A percentile compares a stretch with the other conserved stretches of the same genome.
phyloP scores from a whole-genome alignment of 2,888 invertebrate species.

The Aporophyla lueneburgensis region DNA sequence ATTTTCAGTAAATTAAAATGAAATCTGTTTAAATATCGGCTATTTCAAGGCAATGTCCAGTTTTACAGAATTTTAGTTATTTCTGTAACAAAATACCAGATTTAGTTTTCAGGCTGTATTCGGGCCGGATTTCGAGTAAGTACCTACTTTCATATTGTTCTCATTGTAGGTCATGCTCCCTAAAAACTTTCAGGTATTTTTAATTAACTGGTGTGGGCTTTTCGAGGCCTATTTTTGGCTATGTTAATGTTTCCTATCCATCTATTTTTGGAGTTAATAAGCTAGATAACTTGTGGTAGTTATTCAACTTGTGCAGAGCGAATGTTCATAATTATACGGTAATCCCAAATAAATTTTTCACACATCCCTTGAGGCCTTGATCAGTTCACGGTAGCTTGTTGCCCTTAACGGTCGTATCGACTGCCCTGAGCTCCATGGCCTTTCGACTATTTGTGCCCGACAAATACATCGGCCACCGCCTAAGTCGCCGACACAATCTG shows the following conservation, averaged over 20 bases:
- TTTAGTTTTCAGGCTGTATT: slow-evolving; percentile 1
- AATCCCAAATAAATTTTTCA: neutral
- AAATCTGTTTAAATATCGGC: neutral
- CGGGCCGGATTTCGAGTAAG: slow-evolving; percentile 11
- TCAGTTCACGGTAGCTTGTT: too few relatives aligned
- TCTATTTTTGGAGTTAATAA: neutral
- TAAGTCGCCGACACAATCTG: too few relatives aligned
- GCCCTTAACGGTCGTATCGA: too few relatives aligned
- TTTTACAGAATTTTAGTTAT: slow-evolving; percentile 2
- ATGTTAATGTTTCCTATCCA: neutral
- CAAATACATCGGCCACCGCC: too few relatives aligned
- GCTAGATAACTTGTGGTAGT: neutral
- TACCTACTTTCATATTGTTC: slow-evolving; percentile 47
- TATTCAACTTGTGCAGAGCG: neutral
- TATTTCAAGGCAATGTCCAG: neutral
- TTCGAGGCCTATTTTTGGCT: neutral
- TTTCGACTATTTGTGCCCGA: too few relatives aligned
- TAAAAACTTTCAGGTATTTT: slow-evolving; percentile 52
- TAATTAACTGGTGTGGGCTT: slow-evolving; percentile 44
- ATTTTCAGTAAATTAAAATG: slow-evolving; percentile 1
- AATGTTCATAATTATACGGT: neutral
- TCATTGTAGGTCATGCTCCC: slow-evolving; percentile 10
- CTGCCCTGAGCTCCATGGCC: too few relatives aligned
- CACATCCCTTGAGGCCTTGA: too few relatives aligned
- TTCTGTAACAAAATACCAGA: neutral